phyloP scores from a whole-genome alignment of 2,888 invertebrate genomes.

The Sphaerophoria taeniata region DNA sequence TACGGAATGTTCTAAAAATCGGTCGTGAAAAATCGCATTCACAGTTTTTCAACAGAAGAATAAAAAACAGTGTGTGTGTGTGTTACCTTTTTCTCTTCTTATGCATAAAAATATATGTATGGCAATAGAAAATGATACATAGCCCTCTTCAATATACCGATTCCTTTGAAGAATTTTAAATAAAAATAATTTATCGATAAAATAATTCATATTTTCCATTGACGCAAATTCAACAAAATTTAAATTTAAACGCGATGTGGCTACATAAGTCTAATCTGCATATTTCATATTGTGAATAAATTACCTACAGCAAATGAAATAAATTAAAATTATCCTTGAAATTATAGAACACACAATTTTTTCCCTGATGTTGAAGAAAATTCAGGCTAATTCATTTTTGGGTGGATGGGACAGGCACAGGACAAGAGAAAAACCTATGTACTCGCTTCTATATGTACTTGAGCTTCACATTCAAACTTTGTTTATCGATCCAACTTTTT shows the following conservation, averaged over 20 bases:
- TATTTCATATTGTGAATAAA: conserved; percentile 33
- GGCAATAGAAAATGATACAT: not conserved
- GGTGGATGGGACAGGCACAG: conserved; percentile 47
- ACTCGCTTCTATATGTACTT: conserved; percentile 13
- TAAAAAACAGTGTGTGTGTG: conserved; percentile 40
- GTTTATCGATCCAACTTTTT: conserved; percentile 62
- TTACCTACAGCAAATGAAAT: not conserved
- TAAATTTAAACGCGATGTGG: conserved; percentile 19
- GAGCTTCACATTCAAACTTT: conserved; percentile 53
- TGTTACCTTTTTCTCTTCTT: conserved; percentile 34
- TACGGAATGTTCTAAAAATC: conserved; percentile 82
- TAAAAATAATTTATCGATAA: conserved; percentile 12
- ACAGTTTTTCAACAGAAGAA: conserved; percentile 22
- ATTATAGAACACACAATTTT: conserved; percentile 1
- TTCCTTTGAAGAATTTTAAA: conserved; percentile 19
- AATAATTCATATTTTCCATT: conserved; percentile 3
- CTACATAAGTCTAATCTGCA: conserved; percentile 21
- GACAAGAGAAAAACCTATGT: conserved; percentile 8
- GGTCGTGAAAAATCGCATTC: conserved; percentile 77
- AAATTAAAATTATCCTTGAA: conserved; percentile 12
- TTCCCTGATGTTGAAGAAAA: conserved; percentile 8
- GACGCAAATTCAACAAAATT: not conserved
- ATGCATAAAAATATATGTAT: not conserved
- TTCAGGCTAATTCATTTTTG: conserved; percentile 22
- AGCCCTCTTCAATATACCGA: conserved; percentile 12